Percentiles rank a stretch among this genome's conserved stretches.
Evolutionary conservation across 30 jellyfish, hydroid and myxozoan genomes (phyloP).

Genomic region (Clytia hemisphaerica): DNA sequence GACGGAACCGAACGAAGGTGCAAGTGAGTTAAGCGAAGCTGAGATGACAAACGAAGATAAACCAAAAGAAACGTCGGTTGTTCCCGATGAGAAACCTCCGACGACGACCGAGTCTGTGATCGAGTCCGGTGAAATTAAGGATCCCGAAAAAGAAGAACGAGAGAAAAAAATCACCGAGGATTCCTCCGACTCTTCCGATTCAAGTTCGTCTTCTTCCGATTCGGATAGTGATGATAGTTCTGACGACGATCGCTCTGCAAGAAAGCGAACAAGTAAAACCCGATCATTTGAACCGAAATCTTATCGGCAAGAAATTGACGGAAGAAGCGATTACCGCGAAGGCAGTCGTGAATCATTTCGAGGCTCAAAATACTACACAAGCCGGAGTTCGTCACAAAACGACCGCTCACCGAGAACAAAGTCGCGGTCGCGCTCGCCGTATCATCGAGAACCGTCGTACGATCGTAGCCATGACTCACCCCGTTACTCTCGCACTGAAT

Average conservation of each 20-base stretch:
- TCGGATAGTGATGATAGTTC: constrained; percentile 74
- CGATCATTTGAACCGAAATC: constrained; percentile 22
- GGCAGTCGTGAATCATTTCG: constrained; percentile 78
- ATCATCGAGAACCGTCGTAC: constrained; percentile 25
- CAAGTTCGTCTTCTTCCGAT: constrained; percentile 46
- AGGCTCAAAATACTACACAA: constrained; percentile 2
- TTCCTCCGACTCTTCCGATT: constrained; percentile 13
- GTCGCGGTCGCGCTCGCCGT: constrained; percentile 6
- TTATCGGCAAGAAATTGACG: constrained; percentile 29
- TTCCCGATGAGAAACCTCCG: not conserved
- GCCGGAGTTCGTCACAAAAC: not conserved
- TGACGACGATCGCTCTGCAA: constrained; percentile 68
- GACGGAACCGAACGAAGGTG: not conserved
- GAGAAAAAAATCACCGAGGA: constrained; percentile 1
- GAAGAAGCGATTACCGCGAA: constrained; percentile 72
- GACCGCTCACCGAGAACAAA: not conserved
- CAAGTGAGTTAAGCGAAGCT: not conserved
- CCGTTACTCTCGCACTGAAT: constrained; percentile 9
- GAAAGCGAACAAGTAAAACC: not conserved
- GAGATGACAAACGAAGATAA: not conserved
- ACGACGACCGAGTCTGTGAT: not conserved
- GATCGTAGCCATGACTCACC: constrained; percentile 21
- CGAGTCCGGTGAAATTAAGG: not conserved
- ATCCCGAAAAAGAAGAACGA: not conserved
- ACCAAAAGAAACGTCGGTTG: not conserved